phyloP scores from a whole-genome alignment of 2,797 vertebrate genomes.

The Semotilus atromaculatus region DNA sequence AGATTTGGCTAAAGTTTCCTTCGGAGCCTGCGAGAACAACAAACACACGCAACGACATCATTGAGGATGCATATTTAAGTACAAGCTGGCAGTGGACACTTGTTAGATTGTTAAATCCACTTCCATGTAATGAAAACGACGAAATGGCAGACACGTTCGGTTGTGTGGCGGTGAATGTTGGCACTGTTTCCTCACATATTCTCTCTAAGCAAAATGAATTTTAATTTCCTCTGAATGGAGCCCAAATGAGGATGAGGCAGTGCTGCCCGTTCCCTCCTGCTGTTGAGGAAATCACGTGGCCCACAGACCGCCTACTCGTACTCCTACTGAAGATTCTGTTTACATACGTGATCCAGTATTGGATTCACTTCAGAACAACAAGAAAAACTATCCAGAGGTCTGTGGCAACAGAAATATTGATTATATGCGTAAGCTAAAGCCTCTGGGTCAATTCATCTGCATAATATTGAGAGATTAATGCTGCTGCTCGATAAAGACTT shows the following conservation, averaged over 20 bases:
- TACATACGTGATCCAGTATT: slow-evolving; percentile 56
- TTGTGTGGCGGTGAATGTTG: slow-evolving; percentile 34
- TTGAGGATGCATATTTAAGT: slow-evolving; percentile 26
- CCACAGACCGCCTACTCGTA: slow-evolving; percentile 65
- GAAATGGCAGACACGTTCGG: slow-evolving; percentile 31
- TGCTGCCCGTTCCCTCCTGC: slow-evolving; percentile 67
- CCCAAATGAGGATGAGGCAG: slow-evolving; percentile 65
- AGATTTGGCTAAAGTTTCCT: slow-evolving; percentile 96
- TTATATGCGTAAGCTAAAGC: slow-evolving; percentile 44
- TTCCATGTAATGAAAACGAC: slow-evolving; percentile 6
- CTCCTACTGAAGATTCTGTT: slow-evolving; percentile 52
- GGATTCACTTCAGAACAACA: slow-evolving; percentile 51
- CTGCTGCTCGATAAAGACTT: neutral
- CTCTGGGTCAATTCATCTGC: slow-evolving; percentile 46
- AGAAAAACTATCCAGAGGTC: slow-evolving; percentile 37
- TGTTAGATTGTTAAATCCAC: slow-evolving; percentile 45
- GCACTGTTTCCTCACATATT: slow-evolving; percentile 48
- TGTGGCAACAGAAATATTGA: slow-evolving; percentile 53
- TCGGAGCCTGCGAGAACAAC: slow-evolving; percentile 85
- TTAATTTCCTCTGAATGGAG: slow-evolving; percentile 71
- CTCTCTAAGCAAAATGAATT: slow-evolving; percentile 61
- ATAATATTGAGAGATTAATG: slow-evolving; percentile 44
- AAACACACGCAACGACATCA: slow-evolving; percentile 41
- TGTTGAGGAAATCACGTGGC: slow-evolving; percentile 69
- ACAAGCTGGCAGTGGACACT: slow-evolving; percentile 16